Percentiles rank a stretch among this genome's conserved stretches.
Conservation (phyloP, 2,797 vertebrate species). For the Platalea minor region DNA sequence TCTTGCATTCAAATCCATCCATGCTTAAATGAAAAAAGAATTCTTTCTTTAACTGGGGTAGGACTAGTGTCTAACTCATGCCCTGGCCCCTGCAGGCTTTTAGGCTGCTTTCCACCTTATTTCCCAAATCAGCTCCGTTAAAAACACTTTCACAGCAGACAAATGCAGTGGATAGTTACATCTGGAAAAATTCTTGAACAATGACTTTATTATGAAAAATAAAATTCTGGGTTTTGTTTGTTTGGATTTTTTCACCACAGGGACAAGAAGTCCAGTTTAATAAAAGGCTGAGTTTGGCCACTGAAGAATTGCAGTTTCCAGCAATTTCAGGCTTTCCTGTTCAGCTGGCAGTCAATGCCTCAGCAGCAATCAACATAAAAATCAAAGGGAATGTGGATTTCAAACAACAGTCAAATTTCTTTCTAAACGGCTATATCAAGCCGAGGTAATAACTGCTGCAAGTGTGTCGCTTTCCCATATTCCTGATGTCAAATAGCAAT, state of each 20-base stretch:
- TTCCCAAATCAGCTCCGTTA: neutral
- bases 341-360: slow-evolving; percentile 81
- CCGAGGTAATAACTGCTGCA: slow-evolving; percentile 74
- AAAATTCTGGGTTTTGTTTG: neutral
- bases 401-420: slow-evolving; percentile 81
- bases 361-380: slow-evolving; percentile 76
- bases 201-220: neutral
- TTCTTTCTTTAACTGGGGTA: neutral
- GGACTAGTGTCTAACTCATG: neutral
- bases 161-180: neutral
- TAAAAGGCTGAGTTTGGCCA: slow-evolving; percentile 77
- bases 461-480: neutral
- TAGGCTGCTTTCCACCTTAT: neutral
- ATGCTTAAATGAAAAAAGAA: neutral
- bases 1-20: neutral
- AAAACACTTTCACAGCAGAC: neutral
- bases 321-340: slow-evolving; percentile 84
- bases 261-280: slow-evolving; percentile 85
- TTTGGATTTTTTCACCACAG: slow-evolving; percentile 56
- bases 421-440: slow-evolving; percentile 83
- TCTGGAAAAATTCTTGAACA: neutral
- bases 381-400: slow-evolving; percentile 80
- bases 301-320: slow-evolving; percentile 81
- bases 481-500: neutral
- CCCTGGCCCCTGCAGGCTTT: neutral